phyloP scores from a whole-genome alignment of 2,113 vertebrate genomes.

The Saimiri boliviensis region DNA sequence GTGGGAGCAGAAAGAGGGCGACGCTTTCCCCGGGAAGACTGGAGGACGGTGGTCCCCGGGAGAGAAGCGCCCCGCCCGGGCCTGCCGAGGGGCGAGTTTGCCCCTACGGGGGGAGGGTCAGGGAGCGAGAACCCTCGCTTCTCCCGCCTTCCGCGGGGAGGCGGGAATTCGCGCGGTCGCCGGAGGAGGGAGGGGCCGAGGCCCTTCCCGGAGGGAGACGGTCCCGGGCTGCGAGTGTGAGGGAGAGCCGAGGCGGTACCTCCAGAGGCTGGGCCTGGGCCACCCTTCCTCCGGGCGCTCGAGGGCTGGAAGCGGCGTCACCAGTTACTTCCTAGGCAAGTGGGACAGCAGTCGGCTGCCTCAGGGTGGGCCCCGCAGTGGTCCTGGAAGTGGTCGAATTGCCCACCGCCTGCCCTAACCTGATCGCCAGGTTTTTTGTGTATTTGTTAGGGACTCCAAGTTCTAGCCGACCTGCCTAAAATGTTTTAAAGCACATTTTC shows the following conservation, averaged over 20 bases:
- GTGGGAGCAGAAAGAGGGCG: not conserved
- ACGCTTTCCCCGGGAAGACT: not conserved
- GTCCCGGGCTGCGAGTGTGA: not conserved
- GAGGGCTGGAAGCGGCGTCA: not conserved
- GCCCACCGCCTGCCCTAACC: not conserved
- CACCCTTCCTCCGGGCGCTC: not conserved
- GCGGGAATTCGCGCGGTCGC: not conserved
- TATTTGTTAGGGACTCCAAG: not conserved
- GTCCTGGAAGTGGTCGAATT: not conserved
- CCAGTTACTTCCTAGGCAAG: not conserved
- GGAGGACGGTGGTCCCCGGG: not conserved
- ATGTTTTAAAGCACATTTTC: not conserved
- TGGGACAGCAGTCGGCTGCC: not conserved
- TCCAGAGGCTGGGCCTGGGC: not conserved
- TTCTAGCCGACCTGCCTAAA: not conserved
- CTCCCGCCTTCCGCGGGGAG: slow-evolving; percentile 33
- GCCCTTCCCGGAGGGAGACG: not conserved
- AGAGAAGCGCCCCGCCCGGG: not conserved
- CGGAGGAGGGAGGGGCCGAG: not conserved
- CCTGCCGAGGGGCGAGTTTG: not conserved
- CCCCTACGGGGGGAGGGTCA: slow-evolving; percentile 24
- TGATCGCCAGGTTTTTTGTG: not conserved
- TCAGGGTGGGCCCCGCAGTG: not conserved
- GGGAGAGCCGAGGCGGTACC: fast-evolving
- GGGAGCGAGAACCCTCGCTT: not conserved